Conservation (phyloP, 2,888 invertebrate species). For the Elegia similella region DNA sequence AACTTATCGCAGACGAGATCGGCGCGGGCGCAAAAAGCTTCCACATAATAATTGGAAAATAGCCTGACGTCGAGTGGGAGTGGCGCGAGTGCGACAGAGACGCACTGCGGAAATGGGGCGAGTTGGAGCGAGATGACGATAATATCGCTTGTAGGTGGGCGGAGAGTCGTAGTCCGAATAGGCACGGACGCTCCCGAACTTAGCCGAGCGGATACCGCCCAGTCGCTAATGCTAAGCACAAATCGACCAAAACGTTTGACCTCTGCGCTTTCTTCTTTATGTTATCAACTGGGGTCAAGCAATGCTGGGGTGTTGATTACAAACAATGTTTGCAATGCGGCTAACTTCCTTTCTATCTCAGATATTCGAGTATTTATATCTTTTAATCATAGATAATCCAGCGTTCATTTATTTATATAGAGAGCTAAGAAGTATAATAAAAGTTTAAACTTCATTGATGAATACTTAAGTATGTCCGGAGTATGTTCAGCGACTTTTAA, state of each 20-base stretch:
- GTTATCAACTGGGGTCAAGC: constrained; percentile 29
- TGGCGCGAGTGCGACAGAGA: constrained; percentile 54
- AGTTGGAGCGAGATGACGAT: constrained; percentile 47
- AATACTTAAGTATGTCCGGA: no score
- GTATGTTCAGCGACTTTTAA: no score
- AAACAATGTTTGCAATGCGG: constrained; percentile 51
- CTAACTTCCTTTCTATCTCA: constrained; percentile 20
- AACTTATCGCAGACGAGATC: constrained; percentile 68
- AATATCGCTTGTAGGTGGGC: constrained; percentile 55
- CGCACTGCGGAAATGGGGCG: constrained; percentile 34
- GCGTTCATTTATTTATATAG: background rate
- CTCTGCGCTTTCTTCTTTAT: constrained; percentile 35
- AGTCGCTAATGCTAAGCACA: constrained; percentile 49
- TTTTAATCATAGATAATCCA: background rate
- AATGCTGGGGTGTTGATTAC: constrained; percentile 27
- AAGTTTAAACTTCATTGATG: no score
- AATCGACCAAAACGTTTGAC: constrained; percentile 45
- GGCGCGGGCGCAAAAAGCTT: constrained; percentile 68
- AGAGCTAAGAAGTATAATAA: constrained; percentile 16
- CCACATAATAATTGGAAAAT: constrained; percentile 75
- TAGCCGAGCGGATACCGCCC: constrained; percentile 65
- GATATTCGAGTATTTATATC: constrained; percentile 25
- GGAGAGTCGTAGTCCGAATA: constrained; percentile 55
- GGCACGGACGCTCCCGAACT: constrained; percentile 59
- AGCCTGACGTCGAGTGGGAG: constrained; percentile 65